phyloP scores from a whole-genome alignment of 2,888 invertebrate species.

The Caenorhabditis sp. region DNA sequence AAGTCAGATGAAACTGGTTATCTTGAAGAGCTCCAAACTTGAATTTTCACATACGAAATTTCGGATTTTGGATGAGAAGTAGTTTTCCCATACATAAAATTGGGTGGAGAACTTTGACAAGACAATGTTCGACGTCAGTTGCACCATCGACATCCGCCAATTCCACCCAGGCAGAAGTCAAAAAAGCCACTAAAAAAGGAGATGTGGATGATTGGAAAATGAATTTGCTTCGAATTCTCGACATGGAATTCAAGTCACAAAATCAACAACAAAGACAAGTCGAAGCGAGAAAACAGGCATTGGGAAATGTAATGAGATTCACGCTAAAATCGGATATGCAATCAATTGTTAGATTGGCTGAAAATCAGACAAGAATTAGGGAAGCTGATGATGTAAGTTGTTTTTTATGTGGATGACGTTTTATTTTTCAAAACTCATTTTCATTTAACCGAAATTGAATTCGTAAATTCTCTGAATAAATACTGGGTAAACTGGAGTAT shows the following conservation, averaged over 20 bases:
- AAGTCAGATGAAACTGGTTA: background rate
- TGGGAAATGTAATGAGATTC: constrained; percentile 23
- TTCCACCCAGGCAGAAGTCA: background rate
- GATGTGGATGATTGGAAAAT: constrained; percentile 34
- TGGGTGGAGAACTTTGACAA: no score
- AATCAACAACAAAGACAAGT: background rate
- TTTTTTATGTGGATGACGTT: no score
- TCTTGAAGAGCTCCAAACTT: no score
- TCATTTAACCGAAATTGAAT: no score
- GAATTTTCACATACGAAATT: no score
- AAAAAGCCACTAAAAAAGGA: no score
- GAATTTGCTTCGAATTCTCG: constrained; percentile 17
- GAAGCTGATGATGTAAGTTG: background rate
- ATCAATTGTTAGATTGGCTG: constrained; percentile 21
- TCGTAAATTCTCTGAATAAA: no score
- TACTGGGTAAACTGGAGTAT: no score
- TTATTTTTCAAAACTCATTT: no score
- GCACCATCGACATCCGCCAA: background rate
- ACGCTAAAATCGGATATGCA: constrained; percentile 25
- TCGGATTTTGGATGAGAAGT: no score
- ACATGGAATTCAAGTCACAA: constrained; percentile 15
- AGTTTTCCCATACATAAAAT: no score
- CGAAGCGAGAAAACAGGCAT: constrained; percentile 5
- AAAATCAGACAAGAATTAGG: constrained; percentile 23
- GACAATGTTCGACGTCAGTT: background rate